Conservation (phyloP, 1,140 invertebrate species). For the Atta colombica region DNA sequence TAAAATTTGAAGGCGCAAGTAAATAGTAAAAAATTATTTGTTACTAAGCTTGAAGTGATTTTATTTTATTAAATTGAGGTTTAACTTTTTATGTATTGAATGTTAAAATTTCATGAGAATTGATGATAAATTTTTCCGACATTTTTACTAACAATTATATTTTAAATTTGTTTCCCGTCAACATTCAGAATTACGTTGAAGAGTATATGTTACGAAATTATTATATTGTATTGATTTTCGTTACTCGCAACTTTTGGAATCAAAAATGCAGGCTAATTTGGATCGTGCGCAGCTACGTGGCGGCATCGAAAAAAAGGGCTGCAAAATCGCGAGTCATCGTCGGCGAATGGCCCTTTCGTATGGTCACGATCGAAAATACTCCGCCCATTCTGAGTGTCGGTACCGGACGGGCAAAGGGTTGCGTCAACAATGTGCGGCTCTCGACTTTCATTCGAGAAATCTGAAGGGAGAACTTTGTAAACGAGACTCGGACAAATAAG, state of each 20-base stretch:
- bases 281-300: constrained; percentile 2
- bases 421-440: constrained; percentile 62
- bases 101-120: not conserved
- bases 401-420: constrained; percentile 50
- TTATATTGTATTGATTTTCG: constrained; percentile 15
- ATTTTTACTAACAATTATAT: not conserved
- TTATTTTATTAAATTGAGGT: not conserved
- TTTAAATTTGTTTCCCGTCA: not conserved
- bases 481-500: constrained; percentile 58
- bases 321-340: constrained; percentile 60
- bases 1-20: not conserved
- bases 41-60: not conserved
- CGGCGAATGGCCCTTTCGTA: constrained; percentile 51
- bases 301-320: constrained; percentile 44
- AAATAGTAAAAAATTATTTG: constrained; percentile 10
- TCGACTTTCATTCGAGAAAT: constrained; percentile 60
- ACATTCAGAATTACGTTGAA: not conserved
- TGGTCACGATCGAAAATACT: constrained; percentile 61
- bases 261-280: constrained; percentile 53
- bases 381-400: constrained; percentile 44
- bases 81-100: not conserved
- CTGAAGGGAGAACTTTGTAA: constrained; percentile 60
- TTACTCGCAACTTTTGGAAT: constrained; percentile 6
- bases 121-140: not conserved
- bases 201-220: not conserved